These are phyloP conservation scores for Heliconius ethilla DNA, from an alignment of 2,888 invertebrate genomes.

Conservation along the genomic window DNA sequence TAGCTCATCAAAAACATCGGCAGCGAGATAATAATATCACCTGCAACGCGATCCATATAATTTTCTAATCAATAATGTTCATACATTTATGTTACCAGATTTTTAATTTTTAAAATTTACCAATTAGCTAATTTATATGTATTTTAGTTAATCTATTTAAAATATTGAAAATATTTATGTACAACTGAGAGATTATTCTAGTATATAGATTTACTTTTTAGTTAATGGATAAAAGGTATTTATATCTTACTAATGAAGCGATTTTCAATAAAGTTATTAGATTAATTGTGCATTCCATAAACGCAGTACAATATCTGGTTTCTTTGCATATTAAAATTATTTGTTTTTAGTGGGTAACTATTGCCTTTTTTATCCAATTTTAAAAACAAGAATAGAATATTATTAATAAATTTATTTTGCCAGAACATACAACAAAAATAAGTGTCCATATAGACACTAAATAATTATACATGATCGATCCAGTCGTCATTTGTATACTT, in stretches of 20 bases:
- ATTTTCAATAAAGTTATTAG: slow-evolving; percentile 25
- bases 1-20: too few relatives aligned
- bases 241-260: neutral
- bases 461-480: neutral
- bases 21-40: too few relatives aligned
- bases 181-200: neutral
- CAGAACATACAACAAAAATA: neutral
- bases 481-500: slow-evolving; percentile 54
- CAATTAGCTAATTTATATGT: neutral
- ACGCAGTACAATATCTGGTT: neutral
- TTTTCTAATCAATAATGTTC: neutral
- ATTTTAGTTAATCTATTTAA: neutral
- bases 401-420: neutral
- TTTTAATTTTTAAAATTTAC: too few relatives aligned
- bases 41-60: too few relatives aligned
- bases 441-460: neutral
- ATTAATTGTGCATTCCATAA: neutral
- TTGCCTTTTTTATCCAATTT: neutral
- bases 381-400: neutral
- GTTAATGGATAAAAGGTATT: neutral
- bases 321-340: too few relatives aligned
- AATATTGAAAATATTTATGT: neutral
- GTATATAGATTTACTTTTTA: too few relatives aligned
- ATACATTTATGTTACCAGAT: neutral
- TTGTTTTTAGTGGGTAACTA: too few relatives aligned